These are phyloP conservation scores for Origma solitaria DNA, from an alignment of 2,113 vertebrate species.

Conservation along the genomic window DNA sequence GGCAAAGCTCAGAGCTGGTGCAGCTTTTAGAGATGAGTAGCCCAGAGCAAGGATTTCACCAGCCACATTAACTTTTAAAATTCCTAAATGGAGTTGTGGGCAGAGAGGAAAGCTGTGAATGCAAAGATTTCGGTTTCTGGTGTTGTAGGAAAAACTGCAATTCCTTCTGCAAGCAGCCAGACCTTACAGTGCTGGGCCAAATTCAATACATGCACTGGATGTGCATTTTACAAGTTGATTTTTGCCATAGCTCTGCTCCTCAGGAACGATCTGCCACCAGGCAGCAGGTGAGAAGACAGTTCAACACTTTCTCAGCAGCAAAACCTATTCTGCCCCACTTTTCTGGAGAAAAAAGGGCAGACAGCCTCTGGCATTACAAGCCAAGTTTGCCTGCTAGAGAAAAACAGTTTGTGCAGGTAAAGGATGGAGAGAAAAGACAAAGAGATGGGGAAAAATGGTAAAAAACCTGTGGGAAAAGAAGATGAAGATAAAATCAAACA, in stretches of 20 bases:
- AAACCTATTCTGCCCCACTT: neutral
- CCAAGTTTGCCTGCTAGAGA: neutral
- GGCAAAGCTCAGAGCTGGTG: neutral
- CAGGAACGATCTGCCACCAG: neutral
- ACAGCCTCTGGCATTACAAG: neutral
- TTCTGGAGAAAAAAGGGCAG: neutral
- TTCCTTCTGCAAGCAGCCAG: neutral
- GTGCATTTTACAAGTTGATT: neutral
- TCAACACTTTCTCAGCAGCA: neutral
- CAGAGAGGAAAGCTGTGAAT: neutral
- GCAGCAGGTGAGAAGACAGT: neutral
- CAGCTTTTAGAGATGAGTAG: neutral
- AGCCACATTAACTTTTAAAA: neutral
- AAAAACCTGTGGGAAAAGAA: neutral
- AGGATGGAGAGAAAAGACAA: neutral
- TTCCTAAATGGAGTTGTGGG: neutral
- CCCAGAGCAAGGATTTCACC: neutral
- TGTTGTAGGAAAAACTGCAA: neutral
- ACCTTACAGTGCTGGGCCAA: fast-evolving
- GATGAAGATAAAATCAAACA: neutral
- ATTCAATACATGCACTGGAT: neutral
- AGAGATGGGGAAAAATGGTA: neutral
- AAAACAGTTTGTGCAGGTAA: neutral
- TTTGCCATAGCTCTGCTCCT: neutral
- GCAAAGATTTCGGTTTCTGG: neutral